phyloP scores from a whole-genome alignment of 2,113 vertebrate species.

The Eonycteris spelaea region DNA sequence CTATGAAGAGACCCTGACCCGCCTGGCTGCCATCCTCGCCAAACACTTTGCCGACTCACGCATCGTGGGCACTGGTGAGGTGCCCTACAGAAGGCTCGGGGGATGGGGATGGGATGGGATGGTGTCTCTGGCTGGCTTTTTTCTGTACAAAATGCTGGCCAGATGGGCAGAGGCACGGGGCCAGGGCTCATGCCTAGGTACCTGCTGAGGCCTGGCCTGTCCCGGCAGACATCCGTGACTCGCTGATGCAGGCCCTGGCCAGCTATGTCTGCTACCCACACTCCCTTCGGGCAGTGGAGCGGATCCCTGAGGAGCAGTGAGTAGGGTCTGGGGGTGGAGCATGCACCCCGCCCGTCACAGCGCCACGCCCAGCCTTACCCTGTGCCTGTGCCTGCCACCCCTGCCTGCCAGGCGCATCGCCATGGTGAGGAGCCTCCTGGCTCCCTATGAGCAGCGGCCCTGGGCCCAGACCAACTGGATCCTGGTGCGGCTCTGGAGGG shows the following conservation, averaged over 20 bases:
- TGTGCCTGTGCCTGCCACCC: fast-evolving
- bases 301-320: constrained; percentile 97
- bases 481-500: constrained; percentile 97
- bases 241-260: constrained; percentile 97
- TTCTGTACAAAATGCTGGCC: neutral
- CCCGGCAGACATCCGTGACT: constrained; percentile 95
- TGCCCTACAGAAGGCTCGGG: neutral
- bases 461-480: constrained; percentile 99
- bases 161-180: neutral
- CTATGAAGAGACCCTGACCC: constrained; percentile 94
- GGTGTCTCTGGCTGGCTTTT: neutral
- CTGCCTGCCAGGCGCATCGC: constrained; percentile 86
- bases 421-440: constrained; percentile 98
- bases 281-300: constrained; percentile 95
- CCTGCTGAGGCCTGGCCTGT: neutral
- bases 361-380: neutral
- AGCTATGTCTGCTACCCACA: constrained; percentile 99
- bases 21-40: constrained; percentile 94
- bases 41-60: constrained; percentile 97
- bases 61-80: constrained; percentile 95
- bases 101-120: neutral
- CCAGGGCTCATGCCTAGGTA: neutral
- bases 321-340: constrained; percentile 65
- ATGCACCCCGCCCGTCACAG: neutral
- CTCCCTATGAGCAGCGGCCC: constrained; percentile 97